phyloP scores from a whole-genome alignment of 2,888 invertebrate genomes.

The Merodon equestris region DNA sequence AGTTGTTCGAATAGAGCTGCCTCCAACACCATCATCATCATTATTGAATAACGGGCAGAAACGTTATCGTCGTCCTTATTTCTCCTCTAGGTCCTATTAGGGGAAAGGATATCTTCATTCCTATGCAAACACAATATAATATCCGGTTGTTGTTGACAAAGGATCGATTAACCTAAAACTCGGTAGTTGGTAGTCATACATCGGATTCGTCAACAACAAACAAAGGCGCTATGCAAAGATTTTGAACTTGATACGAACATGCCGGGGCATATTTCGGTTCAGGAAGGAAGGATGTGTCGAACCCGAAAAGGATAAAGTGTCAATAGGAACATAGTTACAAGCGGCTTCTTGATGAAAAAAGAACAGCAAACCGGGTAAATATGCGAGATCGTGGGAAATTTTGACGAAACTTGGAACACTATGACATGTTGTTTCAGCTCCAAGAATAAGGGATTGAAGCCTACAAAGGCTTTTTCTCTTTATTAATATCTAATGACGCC shows the following conservation, averaged over 20 bases:
- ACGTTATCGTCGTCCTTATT: conserved; percentile 31
- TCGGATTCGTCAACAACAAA: conserved; percentile 30
- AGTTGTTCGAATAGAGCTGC: neutral
- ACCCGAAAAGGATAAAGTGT: too few species aligned
- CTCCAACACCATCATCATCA: conserved; percentile 19
- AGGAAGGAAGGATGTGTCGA: too few species aligned
- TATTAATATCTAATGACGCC: too few species aligned
- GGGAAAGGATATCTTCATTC: conserved; percentile 38
- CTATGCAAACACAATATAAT: conserved; percentile 38
- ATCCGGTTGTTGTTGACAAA: conserved; percentile 57
- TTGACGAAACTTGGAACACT: too few species aligned
- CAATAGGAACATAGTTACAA: too few species aligned
- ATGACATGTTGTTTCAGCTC: too few species aligned
- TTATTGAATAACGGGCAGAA: conserved; percentile 61
- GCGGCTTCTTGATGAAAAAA: too few species aligned
- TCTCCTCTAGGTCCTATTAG: conserved; percentile 32
- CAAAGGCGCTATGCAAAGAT: conserved; percentile 12
- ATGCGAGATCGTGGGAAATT: too few species aligned
- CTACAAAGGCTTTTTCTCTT: too few species aligned
- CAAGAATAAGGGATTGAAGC: too few species aligned
- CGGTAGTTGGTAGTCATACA: neutral
- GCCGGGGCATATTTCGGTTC: too few species aligned
- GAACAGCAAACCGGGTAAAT: too few species aligned
- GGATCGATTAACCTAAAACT: conserved; percentile 61
- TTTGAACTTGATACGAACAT: conserved; percentile 13